Conservation (phyloP, 2,888 invertebrate genomes). For the Heteromurus nitidus region DNA sequence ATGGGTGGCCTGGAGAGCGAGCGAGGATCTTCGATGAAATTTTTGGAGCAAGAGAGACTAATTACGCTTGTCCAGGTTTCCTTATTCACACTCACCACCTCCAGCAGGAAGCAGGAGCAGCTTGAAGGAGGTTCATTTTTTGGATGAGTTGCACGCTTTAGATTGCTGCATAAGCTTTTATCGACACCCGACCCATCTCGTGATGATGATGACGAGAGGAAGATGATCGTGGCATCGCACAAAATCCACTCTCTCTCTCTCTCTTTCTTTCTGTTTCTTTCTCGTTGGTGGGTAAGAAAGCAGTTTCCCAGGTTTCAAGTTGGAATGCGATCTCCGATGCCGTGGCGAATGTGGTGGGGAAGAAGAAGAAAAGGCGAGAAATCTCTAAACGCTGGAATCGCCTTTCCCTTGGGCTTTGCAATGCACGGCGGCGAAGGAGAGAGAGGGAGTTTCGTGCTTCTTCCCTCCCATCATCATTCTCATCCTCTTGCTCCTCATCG, state of each 20-base stretch:
- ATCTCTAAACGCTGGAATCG: slow-evolving; percentile 37
- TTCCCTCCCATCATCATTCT: neutral
- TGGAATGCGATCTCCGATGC: too few species aligned
- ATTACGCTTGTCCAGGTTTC: neutral
- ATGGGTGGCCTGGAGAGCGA: too few species aligned
- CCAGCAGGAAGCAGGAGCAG: too few species aligned
- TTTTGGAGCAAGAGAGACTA: too few species aligned
- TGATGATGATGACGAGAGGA: neutral
- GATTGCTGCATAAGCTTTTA: too few species aligned
- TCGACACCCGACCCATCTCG: neutral
- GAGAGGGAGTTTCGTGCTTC: neutral
- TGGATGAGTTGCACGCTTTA: too few species aligned
- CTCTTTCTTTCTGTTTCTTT: too few species aligned
- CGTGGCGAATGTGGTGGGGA: neutral
- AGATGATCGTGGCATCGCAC: neutral
- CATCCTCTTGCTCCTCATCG: slow-evolving; percentile 9
- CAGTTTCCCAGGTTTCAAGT: too few species aligned
- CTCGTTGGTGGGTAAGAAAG: too few species aligned
- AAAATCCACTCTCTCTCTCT: neutral
- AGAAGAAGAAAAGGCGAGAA: neutral
- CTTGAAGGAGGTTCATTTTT: too few species aligned
- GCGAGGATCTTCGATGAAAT: too few species aligned
- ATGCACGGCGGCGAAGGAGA: neutral
- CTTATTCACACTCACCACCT: neutral
- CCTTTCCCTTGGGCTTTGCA: slow-evolving; percentile 48